Conservation (phyloP, 2,113 vertebrate species). For the Bungarus multicinctus region DNA sequence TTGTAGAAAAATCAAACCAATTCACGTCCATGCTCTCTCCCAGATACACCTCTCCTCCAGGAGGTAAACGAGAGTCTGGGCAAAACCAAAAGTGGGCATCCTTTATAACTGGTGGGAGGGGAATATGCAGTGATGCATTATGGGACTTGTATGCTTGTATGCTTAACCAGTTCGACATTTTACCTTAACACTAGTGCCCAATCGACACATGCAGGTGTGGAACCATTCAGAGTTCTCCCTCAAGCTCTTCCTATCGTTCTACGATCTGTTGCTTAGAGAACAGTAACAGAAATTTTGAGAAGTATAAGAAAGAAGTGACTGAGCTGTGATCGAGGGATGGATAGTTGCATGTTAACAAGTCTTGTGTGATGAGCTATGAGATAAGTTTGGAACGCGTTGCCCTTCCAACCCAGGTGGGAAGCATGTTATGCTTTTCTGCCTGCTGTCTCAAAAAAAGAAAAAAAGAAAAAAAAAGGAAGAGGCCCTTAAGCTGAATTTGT, state of each 20-base stretch:
- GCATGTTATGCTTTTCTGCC: background rate
- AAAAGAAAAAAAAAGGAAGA: background rate
- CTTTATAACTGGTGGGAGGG: no score
- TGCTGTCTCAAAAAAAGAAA: background rate
- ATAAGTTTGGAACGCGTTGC: background rate
- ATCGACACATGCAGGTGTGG: background rate
- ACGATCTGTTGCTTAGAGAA: background rate
- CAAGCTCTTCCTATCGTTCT: background rate
- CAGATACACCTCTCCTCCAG: no score
- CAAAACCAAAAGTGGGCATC: no score
- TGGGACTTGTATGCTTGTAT: no score
- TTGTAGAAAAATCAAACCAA: no score
- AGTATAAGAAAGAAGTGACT: background rate
- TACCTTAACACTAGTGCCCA: no score
- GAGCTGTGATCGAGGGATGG: background rate
- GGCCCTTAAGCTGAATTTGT: background rate
- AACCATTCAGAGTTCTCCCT: background rate
- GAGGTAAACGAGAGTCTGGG: no score
- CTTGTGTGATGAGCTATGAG: background rate
- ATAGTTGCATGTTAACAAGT: background rate
- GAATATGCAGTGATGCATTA: no score
- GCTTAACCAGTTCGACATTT: no score
- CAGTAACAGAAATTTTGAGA: background rate
- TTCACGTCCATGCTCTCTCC: no score
- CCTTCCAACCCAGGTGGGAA: background rate